Conservation (phyloP, 2,113 vertebrate genomes). For the Condylura cristata region DNA sequence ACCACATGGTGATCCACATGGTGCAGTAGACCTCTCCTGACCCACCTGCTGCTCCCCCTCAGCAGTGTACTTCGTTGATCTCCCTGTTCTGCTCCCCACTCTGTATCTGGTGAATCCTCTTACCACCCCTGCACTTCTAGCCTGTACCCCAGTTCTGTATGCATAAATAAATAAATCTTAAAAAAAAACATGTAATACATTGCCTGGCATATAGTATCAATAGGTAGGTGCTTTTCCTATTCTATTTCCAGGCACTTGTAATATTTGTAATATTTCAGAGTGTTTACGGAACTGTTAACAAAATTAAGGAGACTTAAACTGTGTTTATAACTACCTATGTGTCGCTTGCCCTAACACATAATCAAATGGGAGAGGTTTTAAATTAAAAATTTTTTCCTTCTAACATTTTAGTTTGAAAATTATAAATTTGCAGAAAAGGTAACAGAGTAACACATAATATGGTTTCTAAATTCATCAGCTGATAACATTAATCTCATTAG, state of each 20-base stretch:
- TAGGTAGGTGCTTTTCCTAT: not conserved
- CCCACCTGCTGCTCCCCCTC: no score
- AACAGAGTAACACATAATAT: not conserved
- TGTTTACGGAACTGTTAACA: conserved; percentile 5
- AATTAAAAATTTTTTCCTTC: not conserved
- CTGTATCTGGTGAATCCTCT: no score
- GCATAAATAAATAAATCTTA: no score
- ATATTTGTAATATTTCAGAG: not conserved
- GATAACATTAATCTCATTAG: not conserved
- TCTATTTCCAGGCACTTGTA: not conserved
- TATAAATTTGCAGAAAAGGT: conserved; percentile 12
- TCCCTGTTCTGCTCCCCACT: no score
- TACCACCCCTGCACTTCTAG: no score
- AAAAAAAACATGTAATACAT: not conserved
- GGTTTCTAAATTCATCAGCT: not conserved
- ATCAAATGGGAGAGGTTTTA: conserved; percentile 8
- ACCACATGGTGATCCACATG: no score
- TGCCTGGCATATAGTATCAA: not conserved
- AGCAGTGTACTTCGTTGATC: no score
- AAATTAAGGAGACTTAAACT: conserved; percentile 4
- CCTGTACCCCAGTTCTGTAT: no score
- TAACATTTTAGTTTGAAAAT: conserved; percentile 45
- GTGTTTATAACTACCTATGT: not conserved
- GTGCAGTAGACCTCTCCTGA: no score
- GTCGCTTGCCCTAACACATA: not conserved